Evolutionary conservation across 2,797 vertebrate species (phyloP).

Genomic region (Propithecus deckenii): DNA sequence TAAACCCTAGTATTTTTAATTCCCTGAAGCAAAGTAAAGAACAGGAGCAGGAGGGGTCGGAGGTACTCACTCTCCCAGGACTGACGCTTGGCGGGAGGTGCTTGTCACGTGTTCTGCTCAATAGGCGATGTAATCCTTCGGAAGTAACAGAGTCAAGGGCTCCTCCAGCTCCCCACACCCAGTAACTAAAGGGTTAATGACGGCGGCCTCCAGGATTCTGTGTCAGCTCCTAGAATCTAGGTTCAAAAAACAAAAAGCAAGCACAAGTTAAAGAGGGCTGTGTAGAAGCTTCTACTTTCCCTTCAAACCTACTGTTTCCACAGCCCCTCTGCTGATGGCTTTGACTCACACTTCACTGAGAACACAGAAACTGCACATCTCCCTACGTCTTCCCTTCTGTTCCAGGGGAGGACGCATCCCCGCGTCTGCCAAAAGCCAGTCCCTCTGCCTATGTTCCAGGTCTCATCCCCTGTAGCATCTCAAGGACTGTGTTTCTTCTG

Average conservation of each 20-base stretch:
- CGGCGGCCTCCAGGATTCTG: neutral
- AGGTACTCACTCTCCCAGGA: neutral
- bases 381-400: too few relatives aligned
- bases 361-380: neutral
- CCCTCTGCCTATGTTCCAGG: neutral
- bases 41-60: accelerated
- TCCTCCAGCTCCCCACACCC: neutral
- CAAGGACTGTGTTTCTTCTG: neutral
- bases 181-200: neutral
- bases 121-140: neutral
- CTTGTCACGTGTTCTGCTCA: neutral
- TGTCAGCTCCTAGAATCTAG: neutral
- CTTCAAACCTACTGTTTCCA: neutral
- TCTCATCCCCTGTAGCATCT: neutral
- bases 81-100: neutral
- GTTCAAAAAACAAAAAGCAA: neutral
- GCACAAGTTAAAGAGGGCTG: neutral
- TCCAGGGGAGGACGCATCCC: neutral
- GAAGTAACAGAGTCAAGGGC: neutral
- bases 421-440: neutral
- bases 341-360: neutral
- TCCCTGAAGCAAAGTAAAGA: neutral
- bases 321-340: neutral
- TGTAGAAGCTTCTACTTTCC: neutral
- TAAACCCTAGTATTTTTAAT: neutral